These are phyloP conservation scores for Serrognathus titanus DNA, from an alignment of 2,888 invertebrate species.

Conservation along the genomic window DNA sequence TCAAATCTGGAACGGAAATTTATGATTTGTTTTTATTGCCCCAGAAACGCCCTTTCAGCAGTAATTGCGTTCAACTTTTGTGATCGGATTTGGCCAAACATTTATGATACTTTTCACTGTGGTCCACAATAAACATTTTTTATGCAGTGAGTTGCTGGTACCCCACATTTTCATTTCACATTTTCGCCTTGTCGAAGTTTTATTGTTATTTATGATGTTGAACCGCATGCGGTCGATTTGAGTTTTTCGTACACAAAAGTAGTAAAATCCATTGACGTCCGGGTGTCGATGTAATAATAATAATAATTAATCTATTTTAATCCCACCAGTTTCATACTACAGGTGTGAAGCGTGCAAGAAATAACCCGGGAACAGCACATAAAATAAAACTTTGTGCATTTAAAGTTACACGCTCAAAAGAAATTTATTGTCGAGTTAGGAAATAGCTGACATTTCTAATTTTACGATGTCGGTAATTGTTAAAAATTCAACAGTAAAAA, in stretches of 20 bases:
- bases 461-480: slow-evolving; percentile 22
- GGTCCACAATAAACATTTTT: slow-evolving; percentile 3
- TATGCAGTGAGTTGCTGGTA: no score
- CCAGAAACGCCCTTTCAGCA: slow-evolving; percentile 7
- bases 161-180: background rate
- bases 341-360: no score
- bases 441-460: slow-evolving; percentile 15
- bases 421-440: background rate
- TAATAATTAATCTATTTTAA: no score
- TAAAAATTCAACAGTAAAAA: slow-evolving; percentile 19
- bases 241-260: background rate
- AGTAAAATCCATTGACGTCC: no score
- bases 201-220: slow-evolving; percentile 15
- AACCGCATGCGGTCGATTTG: slow-evolving; percentile 10
- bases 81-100: slow-evolving; percentile 1
- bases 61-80: slow-evolving; percentile 8
- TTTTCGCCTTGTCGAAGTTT: slow-evolving; percentile 11
- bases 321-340: no score
- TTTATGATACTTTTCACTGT: slow-evolving; percentile 6
- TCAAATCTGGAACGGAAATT: slow-evolving; percentile 2
- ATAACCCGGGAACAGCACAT: no score
- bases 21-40: slow-evolving; percentile 15
- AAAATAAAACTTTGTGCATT: no score
- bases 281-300: no score
- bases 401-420: no score